Percentiles rank a stretch among this genome's conserved stretches.
phyloP scores from a whole-genome alignment of 92 coral and sea anemone genomes.

The Ricordea florida region DNA sequence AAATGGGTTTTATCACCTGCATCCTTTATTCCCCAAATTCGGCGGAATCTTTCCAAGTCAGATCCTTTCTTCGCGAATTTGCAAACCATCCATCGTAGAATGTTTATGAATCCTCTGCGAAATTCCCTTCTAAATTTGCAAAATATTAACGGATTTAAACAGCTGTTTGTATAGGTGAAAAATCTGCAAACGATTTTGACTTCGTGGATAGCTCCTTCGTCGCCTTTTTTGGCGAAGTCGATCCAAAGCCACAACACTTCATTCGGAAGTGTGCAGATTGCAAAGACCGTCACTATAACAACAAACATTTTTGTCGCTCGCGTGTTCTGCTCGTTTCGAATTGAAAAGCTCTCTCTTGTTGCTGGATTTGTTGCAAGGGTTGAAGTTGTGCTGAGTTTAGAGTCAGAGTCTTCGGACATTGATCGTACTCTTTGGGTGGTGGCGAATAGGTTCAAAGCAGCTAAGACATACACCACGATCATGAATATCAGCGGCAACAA shows the following conservation, averaged over 20 bases:
- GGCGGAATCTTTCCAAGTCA: too few relatives aligned
- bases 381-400: background rate
- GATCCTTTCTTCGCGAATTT: background rate
- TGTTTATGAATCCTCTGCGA: conserved; percentile 59
- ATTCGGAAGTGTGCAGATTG: conserved; percentile 81
- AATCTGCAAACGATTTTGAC: conserved; percentile 63
- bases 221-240: conserved; percentile 59
- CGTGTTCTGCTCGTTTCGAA: conserved; percentile 78
- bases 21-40: too few relatives aligned
- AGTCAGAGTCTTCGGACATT: background rate
- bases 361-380: background rate
- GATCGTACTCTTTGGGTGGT: background rate
- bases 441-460: conserved; percentile 31
- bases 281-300: conserved; percentile 81
- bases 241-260: conserved; percentile 85
- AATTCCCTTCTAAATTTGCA: conserved; percentile 75
- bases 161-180: conserved; percentile 84
- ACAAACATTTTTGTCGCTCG: conserved; percentile 87
- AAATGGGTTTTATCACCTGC: too few relatives aligned
- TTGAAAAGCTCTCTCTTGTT: background rate
- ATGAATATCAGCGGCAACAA: conserved; percentile 52
- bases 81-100: conserved; percentile 6
- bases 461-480: conserved; percentile 40
- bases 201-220: conserved; percentile 34
- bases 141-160: conserved; percentile 81